Percentiles rank a stretch among this genome's conserved stretches.
Conservation (phyloP, 2,888 invertebrate species). For the Baccha elongata region DNA sequence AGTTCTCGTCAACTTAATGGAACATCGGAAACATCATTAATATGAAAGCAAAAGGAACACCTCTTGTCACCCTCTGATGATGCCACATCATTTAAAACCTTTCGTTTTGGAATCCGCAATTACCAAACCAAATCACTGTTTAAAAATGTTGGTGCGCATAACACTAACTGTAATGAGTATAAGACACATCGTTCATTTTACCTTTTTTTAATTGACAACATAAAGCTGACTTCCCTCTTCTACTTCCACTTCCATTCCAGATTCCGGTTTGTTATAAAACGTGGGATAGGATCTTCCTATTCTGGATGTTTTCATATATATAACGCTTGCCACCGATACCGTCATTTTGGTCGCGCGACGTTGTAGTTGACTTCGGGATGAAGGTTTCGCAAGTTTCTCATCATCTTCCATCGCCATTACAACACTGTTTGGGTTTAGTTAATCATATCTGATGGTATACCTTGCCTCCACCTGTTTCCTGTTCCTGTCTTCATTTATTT, state of each 20-base stretch:
- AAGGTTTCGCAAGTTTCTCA: constrained; percentile 39
- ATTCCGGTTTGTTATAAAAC: not conserved
- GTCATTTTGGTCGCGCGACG: constrained; percentile 2
- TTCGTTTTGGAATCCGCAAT: constrained; percentile 61
- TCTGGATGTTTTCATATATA: constrained; percentile 13
- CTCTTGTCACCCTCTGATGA: constrained; percentile 8
- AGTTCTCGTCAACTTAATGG: constrained; percentile 24
- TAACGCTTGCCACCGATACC: constrained; percentile 10
- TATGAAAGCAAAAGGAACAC: constrained; percentile 18
- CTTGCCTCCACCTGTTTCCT: constrained; percentile 19
- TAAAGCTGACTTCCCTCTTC: constrained; percentile 43
- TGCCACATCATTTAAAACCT: constrained; percentile 53
- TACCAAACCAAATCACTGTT: constrained; percentile 71
- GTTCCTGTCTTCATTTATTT: constrained; percentile 28
- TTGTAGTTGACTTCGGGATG: constrained; percentile 17
- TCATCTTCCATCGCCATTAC: constrained; percentile 48
- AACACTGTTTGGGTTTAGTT: constrained; percentile 63
- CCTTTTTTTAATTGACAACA: constrained; percentile 72
- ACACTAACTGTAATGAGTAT: constrained; percentile 71
- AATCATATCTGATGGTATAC: constrained; percentile 58
- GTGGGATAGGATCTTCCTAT: constrained; percentile 32
- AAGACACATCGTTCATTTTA: constrained; percentile 72
- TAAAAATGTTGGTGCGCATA: constrained; percentile 70
- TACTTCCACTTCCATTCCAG: not conserved
- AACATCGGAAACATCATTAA: constrained; percentile 25